Conservation (phyloP, 2,797 vertebrate genomes). For the Xenopus petersii region DNA sequence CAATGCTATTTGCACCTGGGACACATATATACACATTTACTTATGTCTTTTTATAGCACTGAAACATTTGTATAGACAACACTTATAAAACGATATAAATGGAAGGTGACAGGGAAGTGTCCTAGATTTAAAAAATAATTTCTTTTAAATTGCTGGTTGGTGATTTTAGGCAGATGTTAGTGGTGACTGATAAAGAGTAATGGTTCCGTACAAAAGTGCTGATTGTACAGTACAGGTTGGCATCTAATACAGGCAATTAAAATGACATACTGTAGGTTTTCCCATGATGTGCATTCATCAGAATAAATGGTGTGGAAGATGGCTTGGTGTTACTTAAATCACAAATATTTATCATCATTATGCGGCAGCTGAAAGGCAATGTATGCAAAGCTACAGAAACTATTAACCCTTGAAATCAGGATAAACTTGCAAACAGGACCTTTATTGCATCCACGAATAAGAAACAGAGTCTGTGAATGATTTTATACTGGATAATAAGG, state of each 20-base stretch:
- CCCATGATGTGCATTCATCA: constrained; percentile 46
- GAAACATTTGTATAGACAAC: no score
- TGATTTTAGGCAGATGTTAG: constrained; percentile 23
- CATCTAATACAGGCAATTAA: constrained; percentile 46
- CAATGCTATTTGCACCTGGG: no score
- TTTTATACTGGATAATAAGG: no score
- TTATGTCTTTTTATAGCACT: no score
- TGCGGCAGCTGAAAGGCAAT: constrained; percentile 30
- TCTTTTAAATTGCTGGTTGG: constrained; percentile 9
- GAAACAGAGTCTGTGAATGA: no score
- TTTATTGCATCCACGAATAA: no score
- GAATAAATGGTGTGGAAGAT: constrained; percentile 48
- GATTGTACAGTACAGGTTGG: constrained; percentile 36
- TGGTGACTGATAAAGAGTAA: constrained; percentile 39
- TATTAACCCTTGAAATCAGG: constrained; percentile 22
- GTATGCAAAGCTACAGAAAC: constrained; percentile 20
- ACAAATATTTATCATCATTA: constrained; percentile 49
- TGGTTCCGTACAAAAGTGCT: constrained; percentile 42
- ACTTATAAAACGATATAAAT: neutral
- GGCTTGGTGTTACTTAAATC: constrained; percentile 41
- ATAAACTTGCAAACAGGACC: no score
- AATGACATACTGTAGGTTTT: constrained; percentile 47
- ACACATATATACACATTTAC: no score
- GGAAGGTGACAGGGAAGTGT: no score
- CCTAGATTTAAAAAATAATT: no score